Conservation (phyloP, 2,888 invertebrate genomes). For the Onchidella celtica region DNA sequence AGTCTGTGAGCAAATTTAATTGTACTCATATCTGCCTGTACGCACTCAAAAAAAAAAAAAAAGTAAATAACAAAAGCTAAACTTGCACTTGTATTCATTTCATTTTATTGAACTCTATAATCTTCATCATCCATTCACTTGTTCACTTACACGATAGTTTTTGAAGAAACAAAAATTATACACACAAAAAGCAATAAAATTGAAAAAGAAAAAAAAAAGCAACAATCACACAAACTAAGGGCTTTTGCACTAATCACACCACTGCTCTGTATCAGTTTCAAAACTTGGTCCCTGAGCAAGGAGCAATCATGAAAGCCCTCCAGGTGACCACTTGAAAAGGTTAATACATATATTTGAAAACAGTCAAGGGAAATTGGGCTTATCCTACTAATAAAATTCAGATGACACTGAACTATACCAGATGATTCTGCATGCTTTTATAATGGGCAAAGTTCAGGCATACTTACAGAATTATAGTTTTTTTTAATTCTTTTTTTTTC, state of each 20-base stretch:
- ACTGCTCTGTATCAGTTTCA: background rate
- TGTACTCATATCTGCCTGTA: no score
- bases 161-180: background rate
- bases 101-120: constrained; percentile 1
- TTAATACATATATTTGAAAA: background rate
- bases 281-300: background rate
- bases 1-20: no score
- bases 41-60: no score
- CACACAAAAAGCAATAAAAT: background rate
- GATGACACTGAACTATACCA: no score
- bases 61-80: no score
- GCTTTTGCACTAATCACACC: background rate
- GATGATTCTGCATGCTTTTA: no score
- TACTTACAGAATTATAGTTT: no score
- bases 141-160: background rate
- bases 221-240: background rate
- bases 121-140: constrained; percentile 9
- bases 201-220: background rate
- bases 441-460: no score
- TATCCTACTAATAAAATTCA: background rate
- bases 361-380: background rate
- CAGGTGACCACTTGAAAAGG: no score
- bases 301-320: background rate
- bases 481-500: no score
- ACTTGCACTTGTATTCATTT: background rate